Base-by-base conservation (phyloP, 35 echinoderm and acorn worm species). In the Ophiothrix spiculata region DNA sequence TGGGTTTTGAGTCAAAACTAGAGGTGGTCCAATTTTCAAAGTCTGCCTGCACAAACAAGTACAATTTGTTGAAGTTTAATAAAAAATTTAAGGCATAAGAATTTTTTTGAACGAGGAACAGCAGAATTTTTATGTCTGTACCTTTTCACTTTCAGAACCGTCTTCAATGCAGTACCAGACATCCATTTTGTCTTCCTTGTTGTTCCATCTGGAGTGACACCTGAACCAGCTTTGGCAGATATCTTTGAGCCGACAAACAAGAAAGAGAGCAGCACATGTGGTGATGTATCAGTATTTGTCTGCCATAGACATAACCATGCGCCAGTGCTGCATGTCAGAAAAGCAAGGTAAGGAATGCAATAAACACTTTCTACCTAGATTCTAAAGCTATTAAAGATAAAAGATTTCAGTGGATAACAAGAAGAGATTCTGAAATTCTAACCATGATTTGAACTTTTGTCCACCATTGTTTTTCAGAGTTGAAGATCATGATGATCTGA, bases 401-500 rank as follows among this genome's bases (percentile, higher is more conserved):
- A n/a, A n/a, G n/a, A n/a, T n/a, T n/a, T n/a, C n/a, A n/a, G n/a
- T n/a, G n/a, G n/a, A n/a, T n/a, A n/a, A n/a, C n/a, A n/a, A n/a
- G n/a, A n/a, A n/a, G n/a, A n/a, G n/a, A n/a, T n/a, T n/a, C n/a
- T n/a, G n/a, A n/a, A n/a, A n/a, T n/a, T n/a, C n/a, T n/a, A n/a
- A n/a, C 56, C 56, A 63, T 15, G 60, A 69, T 69, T n/a, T 6
- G 60, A 69, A 25, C 29, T 69, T 69, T n/a, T 69, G 21, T 54
- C 38, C 36, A 35, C 3, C 0, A 49, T 87, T 83, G 8, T 40
- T 12, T 86, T 34, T 80, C 39, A 98, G 96, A 75, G 92, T 99
- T 64, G 96, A 99, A 81, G 96, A 99, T 77, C 96, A 99, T 80
- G 96, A 99, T 92, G 96, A 99, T 78, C 60, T 99, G 77, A 99